Evolutionary conservation across 2,797 vertebrate species (phyloP), one percentile per base, ranked within the genome.

Genomic region (Xenentodon cancila): DNA sequence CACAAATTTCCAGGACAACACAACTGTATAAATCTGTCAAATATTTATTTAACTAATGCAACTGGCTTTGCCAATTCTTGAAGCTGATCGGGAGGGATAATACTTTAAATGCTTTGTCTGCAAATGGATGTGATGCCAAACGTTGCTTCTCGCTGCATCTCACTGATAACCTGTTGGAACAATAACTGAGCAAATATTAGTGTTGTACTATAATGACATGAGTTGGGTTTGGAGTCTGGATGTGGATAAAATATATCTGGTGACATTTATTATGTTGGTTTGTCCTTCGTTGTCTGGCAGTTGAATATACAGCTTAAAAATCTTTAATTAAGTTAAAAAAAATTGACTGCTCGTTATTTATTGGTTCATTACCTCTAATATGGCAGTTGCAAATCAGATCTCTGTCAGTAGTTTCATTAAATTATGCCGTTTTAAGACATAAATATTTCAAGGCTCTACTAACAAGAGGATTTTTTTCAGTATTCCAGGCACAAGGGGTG

Each of bases 101-200:
- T 73, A 4, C 32, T 45, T 19, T 13, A 58, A 58, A 54, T 1
- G 34, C 70, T 80, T 75, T 74, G 68, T 78, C 47, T 61, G 43
- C 18, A 1, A 18, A 20, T 49, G 45, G 48, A 30, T 64, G 55
- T 78, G 76, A 64, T 13, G 15, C 21, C 55, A 75, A 75, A 73
- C 34, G 73, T 40, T 51, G 53, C 59, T 50, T 2, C 7, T 64
- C 53, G 61, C 59, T 16, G 53, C 54, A 64, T 49, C 19, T 62
- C 44, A 74, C 42, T 76, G 73, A 77, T 84, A 83, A 78, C 32
- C 45, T 7, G 2, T 15, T 46, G 50, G 62, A 62, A 79, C 71
- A 89, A 87, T 87, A 82, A 84, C 81, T 66, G 32, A 76, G 25
- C 66, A 91, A 91, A 91, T 89, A 91, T 91, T 90, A 63, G 81